phyloP scores from a whole-genome alignment of 2,888 invertebrate species.

The Diadegma fenestrale region DNA sequence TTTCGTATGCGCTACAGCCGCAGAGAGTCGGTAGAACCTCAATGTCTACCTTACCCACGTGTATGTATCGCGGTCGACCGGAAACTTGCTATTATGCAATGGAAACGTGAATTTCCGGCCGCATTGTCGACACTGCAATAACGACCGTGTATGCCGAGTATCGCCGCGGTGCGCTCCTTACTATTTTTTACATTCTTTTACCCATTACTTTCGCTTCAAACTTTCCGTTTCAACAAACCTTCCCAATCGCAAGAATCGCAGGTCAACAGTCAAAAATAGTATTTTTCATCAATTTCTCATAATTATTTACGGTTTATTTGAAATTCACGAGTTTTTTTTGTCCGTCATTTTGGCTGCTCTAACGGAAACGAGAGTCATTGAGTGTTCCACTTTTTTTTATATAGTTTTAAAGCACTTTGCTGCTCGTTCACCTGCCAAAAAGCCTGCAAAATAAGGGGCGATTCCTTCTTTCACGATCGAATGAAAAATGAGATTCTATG shows the following conservation, averaged over 20 bases:
- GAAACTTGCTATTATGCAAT: constrained; percentile 82
- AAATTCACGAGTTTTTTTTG: neutral
- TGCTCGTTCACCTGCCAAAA: neutral
- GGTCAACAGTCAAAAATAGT: neutral
- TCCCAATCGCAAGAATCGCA: neutral
- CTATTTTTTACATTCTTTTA: constrained; percentile 64
- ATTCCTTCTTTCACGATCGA: neutral
- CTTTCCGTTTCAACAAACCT: neutral
- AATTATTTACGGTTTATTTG: neutral
- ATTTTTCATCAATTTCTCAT: neutral
- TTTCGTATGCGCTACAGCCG: constrained; percentile 39
- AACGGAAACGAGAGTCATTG: neutral
- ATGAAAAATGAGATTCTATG: neutral
- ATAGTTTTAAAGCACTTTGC: neutral
- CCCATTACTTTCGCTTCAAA: constrained; percentile 46
- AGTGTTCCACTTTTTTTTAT: neutral
- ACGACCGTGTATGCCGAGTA: constrained; percentile 60
- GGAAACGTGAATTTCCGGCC: constrained; percentile 81
- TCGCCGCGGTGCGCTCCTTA: constrained; percentile 58
- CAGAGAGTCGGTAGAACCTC: constrained; percentile 44
- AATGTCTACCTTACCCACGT: constrained; percentile 27
- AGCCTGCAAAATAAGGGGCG: neutral
- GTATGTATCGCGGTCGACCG: constrained; percentile 78
- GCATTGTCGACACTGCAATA: constrained; percentile 67
- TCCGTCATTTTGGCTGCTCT: neutral